Base-by-base conservation (phyloP, 2,113 vertebrate genomes). In the Podiceps cristatus region DNA sequence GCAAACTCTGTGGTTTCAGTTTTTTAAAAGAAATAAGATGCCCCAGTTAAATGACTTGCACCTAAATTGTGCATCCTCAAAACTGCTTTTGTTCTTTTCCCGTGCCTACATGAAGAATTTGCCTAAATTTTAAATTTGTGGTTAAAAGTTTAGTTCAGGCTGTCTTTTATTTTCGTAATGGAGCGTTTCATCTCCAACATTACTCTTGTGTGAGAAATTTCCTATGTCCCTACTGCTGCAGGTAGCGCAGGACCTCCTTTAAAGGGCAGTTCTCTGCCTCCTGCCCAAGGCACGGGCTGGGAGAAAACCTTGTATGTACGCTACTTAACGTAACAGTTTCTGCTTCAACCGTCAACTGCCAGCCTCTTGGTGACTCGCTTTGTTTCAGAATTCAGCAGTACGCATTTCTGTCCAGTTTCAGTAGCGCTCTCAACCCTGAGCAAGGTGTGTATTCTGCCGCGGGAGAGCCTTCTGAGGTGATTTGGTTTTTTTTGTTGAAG, bases 261-360 rank as follows among this genome's bases (percentile, higher is more conserved):
- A 11, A 45, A 68, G 62, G 62, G n/a, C n/a, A 66, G 28, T 13
- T 55, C 25, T 47, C 15, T 23, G 53, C 7, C 29, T 82, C 44
- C 13, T 0, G 9, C 49, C 20, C 49, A 40, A 3, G 0, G 0
- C 2, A 0, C 3, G n/a, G 40, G 45, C 69, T 82, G 40, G 9
- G 47, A 33, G 55, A 29, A 93, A 85, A n/a, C 11, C 35, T 35
- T 44, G 13, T 44, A 4, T 1, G 0, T 40, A 4, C 1, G 1
- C 62, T 64, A 18, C 45, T 73, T 29, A 8, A 0, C 1, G 0
- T 31, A 50, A 25, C 31, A 23, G 13, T 42, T 86, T 27, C 59
- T 95, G 27, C 76, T 80, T 79, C 63, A 60, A 16, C 55, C 49
- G 4, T 27, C 53, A 53, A 2, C 45, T 67, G 27, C 18, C 17